Base-by-base conservation (phyloP, 2,113 vertebrate genomes). In the Semnornis frantzii region DNA sequence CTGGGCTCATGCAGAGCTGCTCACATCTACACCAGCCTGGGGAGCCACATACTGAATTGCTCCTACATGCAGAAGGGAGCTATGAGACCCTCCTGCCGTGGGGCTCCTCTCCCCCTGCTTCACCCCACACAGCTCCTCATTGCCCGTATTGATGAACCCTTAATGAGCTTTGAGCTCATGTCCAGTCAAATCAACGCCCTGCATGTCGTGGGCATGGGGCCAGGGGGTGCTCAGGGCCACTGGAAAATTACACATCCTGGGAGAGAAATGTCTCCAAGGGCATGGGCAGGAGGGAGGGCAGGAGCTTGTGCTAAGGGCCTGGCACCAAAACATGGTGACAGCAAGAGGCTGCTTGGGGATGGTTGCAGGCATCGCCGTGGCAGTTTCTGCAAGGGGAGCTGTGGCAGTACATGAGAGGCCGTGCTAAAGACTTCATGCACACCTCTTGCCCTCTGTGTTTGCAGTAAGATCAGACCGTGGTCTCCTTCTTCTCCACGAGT, bases 101-200 rank as follows among this genome's bases (percentile, higher is more conserved):
- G n/a, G 77, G n/a, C 34, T 31, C 63, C 30, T 64, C 28, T 94
- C 55, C 54, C 85, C 60, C 48, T 52, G 46, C 54, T 34, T 94
- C 85, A 66, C 87, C 80, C 85, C 66, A 72, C 7, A 1, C 75
- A 34, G 78, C 81, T 94, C 76, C 92, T 95, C 95, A 93, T 95
- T 87, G 93, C 85, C 82, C 10, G 3, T 98, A 98, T 98, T 2
- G 98, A 98, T 25, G 85, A 95, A 81, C 60, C 90, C 94, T 97
- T 98, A 98, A 98, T 98, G 98, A 98, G 97, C 96, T 98, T 98
- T 97, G 98, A 98, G 97, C 95, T 98, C 96, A 97, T 5, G 96
- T 98, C 98, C 97, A 96, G 95, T 98, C 97, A 96, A 97, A 98
- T 98, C 98, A 98, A 65, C 91, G n/a, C 74, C 85, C 84, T 44